Conservation (phyloP, 1,140 invertebrate species). For the Frieseomelitta varia region DNA sequence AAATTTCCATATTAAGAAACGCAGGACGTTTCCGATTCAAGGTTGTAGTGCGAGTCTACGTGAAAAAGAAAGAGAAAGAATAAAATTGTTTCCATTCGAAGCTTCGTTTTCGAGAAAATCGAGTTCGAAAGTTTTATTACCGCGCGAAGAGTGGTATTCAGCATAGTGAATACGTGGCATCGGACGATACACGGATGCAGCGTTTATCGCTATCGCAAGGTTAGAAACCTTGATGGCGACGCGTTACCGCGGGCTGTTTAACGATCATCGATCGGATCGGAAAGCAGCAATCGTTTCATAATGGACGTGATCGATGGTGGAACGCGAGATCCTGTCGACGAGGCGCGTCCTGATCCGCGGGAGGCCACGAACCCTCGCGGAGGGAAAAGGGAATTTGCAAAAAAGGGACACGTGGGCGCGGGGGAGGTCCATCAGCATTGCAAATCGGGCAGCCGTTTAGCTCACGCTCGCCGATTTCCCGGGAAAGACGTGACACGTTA, state of each 20-base stretch:
- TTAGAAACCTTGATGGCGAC: background rate
- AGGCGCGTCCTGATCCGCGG: conserved; percentile 17
- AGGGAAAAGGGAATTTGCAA: background rate
- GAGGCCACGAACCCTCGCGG: background rate
- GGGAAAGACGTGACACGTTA: conserved; percentile 54
- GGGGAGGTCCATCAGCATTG: conserved; percentile 43
- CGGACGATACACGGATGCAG: background rate
- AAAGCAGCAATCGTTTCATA: conserved; percentile 20
- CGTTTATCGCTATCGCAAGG: background rate
- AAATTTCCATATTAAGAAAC: too few species aligned
- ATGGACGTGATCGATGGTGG: conserved; percentile 33
- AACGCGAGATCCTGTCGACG: conserved; percentile 6
- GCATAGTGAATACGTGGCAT: background rate
- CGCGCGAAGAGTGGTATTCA: background rate
- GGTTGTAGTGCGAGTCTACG: too few species aligned
- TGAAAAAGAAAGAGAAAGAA: too few species aligned
- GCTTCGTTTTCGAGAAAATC: too few species aligned
- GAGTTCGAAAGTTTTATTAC: too few species aligned
- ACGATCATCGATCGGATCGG: conserved; percentile 5
- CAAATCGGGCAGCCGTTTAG: conserved; percentile 30
- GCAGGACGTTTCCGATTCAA: too few species aligned
- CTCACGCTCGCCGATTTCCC: conserved; percentile 40
- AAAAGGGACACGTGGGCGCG: conserved; percentile 26
- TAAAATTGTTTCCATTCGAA: too few species aligned
- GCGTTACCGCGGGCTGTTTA: conserved; percentile 17